Conservation (phyloP, 2,888 invertebrate species). For the Entomobrya multifasciata region DNA sequence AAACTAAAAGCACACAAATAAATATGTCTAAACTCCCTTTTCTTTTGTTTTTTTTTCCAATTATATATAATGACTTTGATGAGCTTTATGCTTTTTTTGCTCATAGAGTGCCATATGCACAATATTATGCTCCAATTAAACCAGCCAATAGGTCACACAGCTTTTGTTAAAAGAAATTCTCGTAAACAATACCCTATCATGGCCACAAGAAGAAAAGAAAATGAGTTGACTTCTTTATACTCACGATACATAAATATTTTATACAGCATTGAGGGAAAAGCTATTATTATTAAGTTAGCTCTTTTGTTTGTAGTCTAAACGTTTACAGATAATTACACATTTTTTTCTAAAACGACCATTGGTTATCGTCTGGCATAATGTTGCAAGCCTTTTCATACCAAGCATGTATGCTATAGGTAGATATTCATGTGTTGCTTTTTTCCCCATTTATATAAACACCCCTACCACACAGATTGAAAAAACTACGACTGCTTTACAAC, state of each 20-base stretch:
- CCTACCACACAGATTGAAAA: not conserved
- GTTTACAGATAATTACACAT: slow-evolving; percentile 19
- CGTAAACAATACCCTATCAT: slow-evolving; percentile 9
- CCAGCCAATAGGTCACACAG: slow-evolving; percentile 35
- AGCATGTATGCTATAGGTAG: too few species aligned
- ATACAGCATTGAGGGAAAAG: not conserved
- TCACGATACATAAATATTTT: too few species aligned
- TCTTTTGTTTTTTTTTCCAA: not conserved
- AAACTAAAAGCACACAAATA: too few species aligned
- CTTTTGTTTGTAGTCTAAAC: not conserved
- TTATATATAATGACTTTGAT: slow-evolving; percentile 38
- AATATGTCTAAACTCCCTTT: too few species aligned
- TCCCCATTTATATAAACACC: not conserved
- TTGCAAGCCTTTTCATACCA: not conserved
- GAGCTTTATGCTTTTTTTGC: not conserved
- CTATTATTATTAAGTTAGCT: not conserved
- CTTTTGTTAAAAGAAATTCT: not conserved
- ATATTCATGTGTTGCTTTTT: not conserved
- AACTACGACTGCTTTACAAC: not conserved
- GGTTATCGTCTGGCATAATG: not conserved
- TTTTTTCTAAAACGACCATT: not conserved
- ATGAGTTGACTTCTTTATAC: not conserved
- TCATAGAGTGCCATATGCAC: too few species aligned
- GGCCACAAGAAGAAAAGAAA: not conserved
- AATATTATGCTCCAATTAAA: slow-evolving; percentile 14